phyloP scores from a whole-genome alignment of 2,113 vertebrate species.

The Notarius lentiginosus region DNA sequence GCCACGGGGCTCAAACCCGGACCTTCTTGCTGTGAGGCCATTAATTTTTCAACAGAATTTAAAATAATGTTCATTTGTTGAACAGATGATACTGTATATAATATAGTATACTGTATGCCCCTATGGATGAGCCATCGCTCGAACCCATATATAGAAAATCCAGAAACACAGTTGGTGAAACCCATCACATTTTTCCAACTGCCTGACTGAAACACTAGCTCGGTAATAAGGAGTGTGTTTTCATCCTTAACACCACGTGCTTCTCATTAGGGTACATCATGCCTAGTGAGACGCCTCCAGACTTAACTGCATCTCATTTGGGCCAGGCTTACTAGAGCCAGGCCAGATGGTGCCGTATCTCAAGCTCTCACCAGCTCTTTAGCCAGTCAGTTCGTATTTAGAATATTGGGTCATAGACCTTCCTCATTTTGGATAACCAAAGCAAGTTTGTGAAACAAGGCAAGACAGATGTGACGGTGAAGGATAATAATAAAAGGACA shows the following conservation, averaged over 20 bases:
- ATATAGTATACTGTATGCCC: too few species aligned
- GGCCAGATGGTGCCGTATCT: slow-evolving; percentile 35
- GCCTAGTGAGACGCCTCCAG: slow-evolving; percentile 25
- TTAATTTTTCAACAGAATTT: not conserved
- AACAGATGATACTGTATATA: not conserved
- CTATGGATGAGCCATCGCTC: not conserved
- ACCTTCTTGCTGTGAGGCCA: too few species aligned
- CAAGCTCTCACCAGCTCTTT: slow-evolving; percentile 6
- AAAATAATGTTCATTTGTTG: not conserved
- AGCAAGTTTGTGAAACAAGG: not conserved
- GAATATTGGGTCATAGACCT: not conserved
- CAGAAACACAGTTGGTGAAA: not conserved
- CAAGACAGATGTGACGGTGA: not conserved
- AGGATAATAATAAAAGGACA: not conserved
- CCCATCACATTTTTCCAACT: slow-evolving; percentile 9
- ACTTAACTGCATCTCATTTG: slow-evolving; percentile 25
- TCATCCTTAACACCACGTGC: slow-evolving; percentile 27
- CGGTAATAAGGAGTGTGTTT: slow-evolving; percentile 3
- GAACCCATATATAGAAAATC: not conserved
- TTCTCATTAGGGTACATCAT: slow-evolving; percentile 38
- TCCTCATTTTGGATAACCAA: not conserved
- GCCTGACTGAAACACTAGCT: not conserved
- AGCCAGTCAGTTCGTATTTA: not conserved
- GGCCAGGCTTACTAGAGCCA: slow-evolving; percentile 18
- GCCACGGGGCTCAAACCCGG: too few species aligned